These are phyloP conservation scores for Onthophagus taurus DNA, from an alignment of 1,140 invertebrate genomes.

Conservation along the genomic window DNA sequence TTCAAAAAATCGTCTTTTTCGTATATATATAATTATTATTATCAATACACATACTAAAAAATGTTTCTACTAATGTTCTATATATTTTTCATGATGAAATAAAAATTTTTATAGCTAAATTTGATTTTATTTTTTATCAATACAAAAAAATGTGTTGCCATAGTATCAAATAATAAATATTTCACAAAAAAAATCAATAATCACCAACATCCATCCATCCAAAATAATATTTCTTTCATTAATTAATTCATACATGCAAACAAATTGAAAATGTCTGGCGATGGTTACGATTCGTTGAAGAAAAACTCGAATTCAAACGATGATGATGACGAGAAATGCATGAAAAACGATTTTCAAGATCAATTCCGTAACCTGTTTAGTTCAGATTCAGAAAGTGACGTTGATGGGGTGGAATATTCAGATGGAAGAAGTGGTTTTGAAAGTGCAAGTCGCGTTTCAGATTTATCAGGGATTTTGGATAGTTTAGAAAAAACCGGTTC, in stretches of 20 bases:
- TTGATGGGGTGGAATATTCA: neutral
- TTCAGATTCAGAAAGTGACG: neutral
- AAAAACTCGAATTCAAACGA: neutral
- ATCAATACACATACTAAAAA: too few species aligned
- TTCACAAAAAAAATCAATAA: neutral
- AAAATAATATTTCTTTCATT: too few species aligned
- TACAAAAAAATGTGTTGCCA: neutral
- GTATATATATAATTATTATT: too few species aligned
- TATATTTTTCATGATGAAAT: too few species aligned
- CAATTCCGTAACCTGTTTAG: neutral
- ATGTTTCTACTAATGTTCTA: too few species aligned
- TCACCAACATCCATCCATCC: neutral
- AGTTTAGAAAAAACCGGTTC: neutral
- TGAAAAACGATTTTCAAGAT: neutral
- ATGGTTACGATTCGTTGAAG: too few species aligned
- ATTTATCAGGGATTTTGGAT: neutral
- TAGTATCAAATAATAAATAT: neutral
- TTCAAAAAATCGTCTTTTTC: too few species aligned
- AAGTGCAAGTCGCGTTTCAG: too few species aligned
- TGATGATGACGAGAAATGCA: neutral
- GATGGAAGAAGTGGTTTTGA: neutral
- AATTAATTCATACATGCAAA: too few species aligned
- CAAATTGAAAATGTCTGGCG: too few species aligned
- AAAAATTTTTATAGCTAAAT: too few species aligned
- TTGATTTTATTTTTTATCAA: too few species aligned